phyloP scores from a whole-genome alignment of 2,797 vertebrate species.

The Trachops cirrhosus region DNA sequence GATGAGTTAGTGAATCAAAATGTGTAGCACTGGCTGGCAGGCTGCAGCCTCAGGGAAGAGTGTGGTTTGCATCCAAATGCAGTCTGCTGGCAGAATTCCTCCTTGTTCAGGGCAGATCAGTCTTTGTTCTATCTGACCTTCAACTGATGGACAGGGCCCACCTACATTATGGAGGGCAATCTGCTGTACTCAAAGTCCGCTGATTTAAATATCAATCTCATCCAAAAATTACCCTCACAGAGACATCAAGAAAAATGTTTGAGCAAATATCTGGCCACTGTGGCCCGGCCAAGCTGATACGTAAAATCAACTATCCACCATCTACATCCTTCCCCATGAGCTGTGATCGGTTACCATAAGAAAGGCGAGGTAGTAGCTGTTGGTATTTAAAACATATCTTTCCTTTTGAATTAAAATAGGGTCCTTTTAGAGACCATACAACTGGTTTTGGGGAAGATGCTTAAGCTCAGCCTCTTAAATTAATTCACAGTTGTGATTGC shows the following conservation, averaged over 20 bases:
- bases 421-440: neutral
- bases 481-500: neutral
- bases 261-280: neutral
- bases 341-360: neutral
- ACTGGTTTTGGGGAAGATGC: neutral
- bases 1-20: neutral
- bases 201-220: neutral
- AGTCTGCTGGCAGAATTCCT: neutral
- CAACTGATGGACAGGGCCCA: neutral
- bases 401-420: neutral
- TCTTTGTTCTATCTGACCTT: neutral
- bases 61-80: neutral
- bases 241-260: neutral
- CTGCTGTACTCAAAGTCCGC: neutral
- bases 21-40: neutral
- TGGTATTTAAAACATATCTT: neutral
- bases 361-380: neutral
- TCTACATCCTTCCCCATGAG: neutral
- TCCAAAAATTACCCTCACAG: neutral
- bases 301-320: neutral
- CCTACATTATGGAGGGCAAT: neutral
- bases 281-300: neutral
- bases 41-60: neutral
- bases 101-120: neutral
- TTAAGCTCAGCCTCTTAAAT: neutral